A percentile compares a stretch with the other conserved stretches of the same genome.
Evolutionary conservation across 2,888 invertebrate species (phyloP).

Genomic region (Lasioglossum vierecki): DNA sequence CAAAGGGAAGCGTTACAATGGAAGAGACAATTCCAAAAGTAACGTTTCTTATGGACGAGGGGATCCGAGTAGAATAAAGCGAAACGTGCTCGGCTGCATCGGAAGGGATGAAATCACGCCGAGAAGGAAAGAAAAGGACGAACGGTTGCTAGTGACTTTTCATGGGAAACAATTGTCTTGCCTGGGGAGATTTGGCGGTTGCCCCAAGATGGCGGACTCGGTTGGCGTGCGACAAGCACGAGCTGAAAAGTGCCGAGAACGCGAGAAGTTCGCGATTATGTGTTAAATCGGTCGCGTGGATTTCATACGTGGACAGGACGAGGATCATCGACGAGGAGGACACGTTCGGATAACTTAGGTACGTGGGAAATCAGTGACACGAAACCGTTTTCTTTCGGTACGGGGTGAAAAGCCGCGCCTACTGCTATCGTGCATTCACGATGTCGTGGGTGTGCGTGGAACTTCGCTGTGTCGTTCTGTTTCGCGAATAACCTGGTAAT

Average conservation of each 20-base stretch:
- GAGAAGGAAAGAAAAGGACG: not conserved
- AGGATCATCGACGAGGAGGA: constrained; percentile 57
- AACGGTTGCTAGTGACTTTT: constrained; percentile 69
- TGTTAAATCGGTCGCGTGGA: constrained; percentile 75
- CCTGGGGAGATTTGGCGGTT: constrained; percentile 80
- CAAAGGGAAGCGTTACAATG: not conserved
- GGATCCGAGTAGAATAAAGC: not conserved
- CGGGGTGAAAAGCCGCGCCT: constrained; percentile 71
- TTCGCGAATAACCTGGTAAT: not conserved
- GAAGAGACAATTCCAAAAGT: not conserved
- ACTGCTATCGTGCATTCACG: constrained; percentile 43
- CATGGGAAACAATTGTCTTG: constrained; percentile 65
- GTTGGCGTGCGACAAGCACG: constrained; percentile 81
- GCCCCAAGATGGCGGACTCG: constrained; percentile 83
- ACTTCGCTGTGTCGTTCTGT: constrained; percentile 14
- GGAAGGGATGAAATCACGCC: constrained; percentile 7
- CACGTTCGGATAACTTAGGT: constrained; percentile 60
- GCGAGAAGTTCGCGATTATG: constrained; percentile 77
- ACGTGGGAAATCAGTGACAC: constrained; percentile 60
- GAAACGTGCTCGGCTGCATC: not conserved
- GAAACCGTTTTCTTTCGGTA: constrained; percentile 53
- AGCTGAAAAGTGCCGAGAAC: constrained; percentile 79
- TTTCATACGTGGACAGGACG: constrained; percentile 61
- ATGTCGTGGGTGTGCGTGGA: constrained; percentile 48
- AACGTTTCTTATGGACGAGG: not conserved